These are phyloP conservation scores for Sebastes minor DNA, from an alignment of 2,797 vertebrate species.

Conservation along the genomic window DNA sequence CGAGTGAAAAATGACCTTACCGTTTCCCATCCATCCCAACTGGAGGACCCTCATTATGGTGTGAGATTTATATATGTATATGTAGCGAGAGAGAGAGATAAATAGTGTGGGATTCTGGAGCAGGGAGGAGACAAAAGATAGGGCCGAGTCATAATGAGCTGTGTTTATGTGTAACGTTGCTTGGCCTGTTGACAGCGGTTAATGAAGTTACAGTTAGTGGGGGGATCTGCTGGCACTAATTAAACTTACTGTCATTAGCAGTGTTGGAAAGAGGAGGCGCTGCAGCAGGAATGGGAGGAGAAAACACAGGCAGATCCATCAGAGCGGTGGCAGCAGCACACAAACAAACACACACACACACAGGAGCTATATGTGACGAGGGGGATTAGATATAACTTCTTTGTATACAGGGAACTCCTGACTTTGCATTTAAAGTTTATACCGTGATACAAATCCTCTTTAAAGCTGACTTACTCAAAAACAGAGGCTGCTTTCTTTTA, in stretches of 20 bases:
- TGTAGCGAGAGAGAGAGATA: slow-evolving; percentile 48
- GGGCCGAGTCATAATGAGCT: slow-evolving; percentile 80
- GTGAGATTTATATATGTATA: slow-evolving; percentile 62
- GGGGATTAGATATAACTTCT: slow-evolving; percentile 28
- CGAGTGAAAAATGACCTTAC: slow-evolving; percentile 67
- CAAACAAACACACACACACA: slow-evolving; percentile 21
- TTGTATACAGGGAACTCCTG: slow-evolving; percentile 27
- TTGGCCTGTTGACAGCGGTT: slow-evolving; percentile 83
- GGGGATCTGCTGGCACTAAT: slow-evolving; percentile 82
- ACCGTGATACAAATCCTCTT: slow-evolving; percentile 33
- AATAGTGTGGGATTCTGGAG: slow-evolving; percentile 51
- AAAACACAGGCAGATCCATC: slow-evolving; percentile 57
- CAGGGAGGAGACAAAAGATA: slow-evolving; percentile 60
- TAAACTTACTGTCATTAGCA: slow-evolving; percentile 82
- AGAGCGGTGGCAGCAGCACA: slow-evolving; percentile 31
- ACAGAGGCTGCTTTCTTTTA: slow-evolving; percentile 26
- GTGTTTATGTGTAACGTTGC: slow-evolving; percentile 83
- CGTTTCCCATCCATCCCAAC: slow-evolving; percentile 65
- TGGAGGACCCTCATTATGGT: slow-evolving; percentile 66
- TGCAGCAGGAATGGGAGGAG: slow-evolving; percentile 55
- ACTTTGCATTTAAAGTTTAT: slow-evolving; percentile 46
- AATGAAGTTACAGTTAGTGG: slow-evolving; percentile 84
- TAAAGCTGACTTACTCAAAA: slow-evolving; percentile 29
- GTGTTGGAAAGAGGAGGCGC: slow-evolving; percentile 64
- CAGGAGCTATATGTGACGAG: slow-evolving; percentile 2